These are phyloP conservation scores for Motacilla tschutschensis DNA, from an alignment of 2,113 vertebrate species.

Conservation along the genomic window DNA sequence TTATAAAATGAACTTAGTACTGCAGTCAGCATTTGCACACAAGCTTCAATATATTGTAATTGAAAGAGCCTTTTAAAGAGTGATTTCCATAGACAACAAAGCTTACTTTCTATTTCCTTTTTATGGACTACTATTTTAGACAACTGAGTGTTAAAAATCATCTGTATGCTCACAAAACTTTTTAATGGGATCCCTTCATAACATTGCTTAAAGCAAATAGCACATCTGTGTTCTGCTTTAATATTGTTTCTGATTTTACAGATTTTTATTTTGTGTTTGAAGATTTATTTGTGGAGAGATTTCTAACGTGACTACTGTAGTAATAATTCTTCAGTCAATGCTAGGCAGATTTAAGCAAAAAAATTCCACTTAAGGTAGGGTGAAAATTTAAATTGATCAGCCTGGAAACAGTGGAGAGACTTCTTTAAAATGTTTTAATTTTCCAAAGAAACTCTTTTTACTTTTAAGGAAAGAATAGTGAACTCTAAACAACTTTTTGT, in stretches of 20 bases:
- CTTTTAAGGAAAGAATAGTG: not conserved
- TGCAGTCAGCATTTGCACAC: constrained; percentile 13
- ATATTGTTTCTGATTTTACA: not conserved
- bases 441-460: not conserved
- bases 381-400: not conserved
- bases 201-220: not conserved
- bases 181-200: not conserved
- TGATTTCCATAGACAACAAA: constrained; percentile 13
- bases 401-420: not conserved
- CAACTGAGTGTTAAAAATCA: not conserved
- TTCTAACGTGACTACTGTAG: not conserved
- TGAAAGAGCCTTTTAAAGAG: constrained; percentile 6
- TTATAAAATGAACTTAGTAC: constrained; percentile 12
- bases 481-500: not conserved
- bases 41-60: not conserved
- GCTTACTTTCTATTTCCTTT: constrained; percentile 1
- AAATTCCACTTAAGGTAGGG: not conserved
- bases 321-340: not conserved
- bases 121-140: constrained; percentile 3
- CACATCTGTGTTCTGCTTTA: not conserved
- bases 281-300: not conserved
- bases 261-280: not conserved
- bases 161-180: not conserved
- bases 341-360: not conserved
- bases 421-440: not conserved